Base-by-base conservation (phyloP, 2,113 vertebrate genomes). In the Oophaga pumilio region DNA sequence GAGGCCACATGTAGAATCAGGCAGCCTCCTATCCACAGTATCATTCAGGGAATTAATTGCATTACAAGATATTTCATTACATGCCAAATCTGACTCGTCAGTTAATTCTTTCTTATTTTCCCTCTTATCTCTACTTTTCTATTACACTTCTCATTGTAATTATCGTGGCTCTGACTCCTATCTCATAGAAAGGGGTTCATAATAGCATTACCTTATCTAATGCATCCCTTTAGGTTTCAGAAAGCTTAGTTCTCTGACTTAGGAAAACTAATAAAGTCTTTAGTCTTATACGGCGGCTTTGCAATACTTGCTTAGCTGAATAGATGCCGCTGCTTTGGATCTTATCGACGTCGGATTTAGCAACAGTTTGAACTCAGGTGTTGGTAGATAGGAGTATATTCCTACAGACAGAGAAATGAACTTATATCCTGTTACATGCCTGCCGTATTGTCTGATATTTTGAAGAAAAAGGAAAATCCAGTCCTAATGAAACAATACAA, bases 121-220 rank as follows among this genome's bases (percentile, higher is more conserved):
- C 50, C 28, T 50, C 79, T 87, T 87, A 87, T 87, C 86, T 81
- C 6, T 43, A n/a, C 43, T 87, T 81, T 87, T 71, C 86, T 87
- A 87, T 87, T 82, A 82, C 69, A 71, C 50, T 82, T 74, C 74
- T 87, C 68, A 76, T 60, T 82, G 86, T 82, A 87, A 82, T 87
- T 87, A 87, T 87, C 69, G 6, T 22, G 57, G 50, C 52, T 49
- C 56, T 71, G 78, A 57, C 77, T 87, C 53, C 77, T 87, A 87
- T 87, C 85, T 73, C 56, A 24, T 68, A 43, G 85, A 87, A 87
- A 80, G 28, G 69, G 53, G 86, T 28, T 84, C 66, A 60, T 87
- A 87, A 87, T 87, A 87, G 86, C 28, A 82, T 87, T 87, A 74
- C 79, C 79, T 87, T 87, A 87, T 87, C 86, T 78, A 52, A 62